Base-by-base conservation (phyloP, 1,140 invertebrate genomes). In the Globodera ellingtonae region DNA sequence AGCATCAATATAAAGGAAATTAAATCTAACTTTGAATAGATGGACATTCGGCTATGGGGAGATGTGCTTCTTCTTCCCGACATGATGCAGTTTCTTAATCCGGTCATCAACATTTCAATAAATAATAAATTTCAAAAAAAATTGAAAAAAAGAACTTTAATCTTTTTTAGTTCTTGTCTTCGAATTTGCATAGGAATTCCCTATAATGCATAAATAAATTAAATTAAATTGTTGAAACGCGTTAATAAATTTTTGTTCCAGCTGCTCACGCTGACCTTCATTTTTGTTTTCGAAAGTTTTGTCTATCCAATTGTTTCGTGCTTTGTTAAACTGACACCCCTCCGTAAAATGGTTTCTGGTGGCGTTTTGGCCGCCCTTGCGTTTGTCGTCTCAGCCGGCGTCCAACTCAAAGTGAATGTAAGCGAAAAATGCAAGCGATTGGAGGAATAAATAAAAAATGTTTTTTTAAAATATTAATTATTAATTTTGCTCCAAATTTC, bases 351-450 rank as follows among this genome's bases (percentile, higher is more conserved):
- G 81, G 92, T 92, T 0, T 90, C 92, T 72, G 96, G 97, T 47
- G 95, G 95, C 75, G 83, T 95, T 18, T 89, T 98, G 4, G 94
- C 94, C 10, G 93, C 93, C 7, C 50, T 93, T 6, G 93, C 96
- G 0, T 98, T 98, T 89, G 88, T 94, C n/a, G 91, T 95, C 56
- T 95, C 96, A 21, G 95, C 93, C 35, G 85, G 95, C 52, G 91
- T 98, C 4, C 94, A 98, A 90, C 84, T 94, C 1, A 89, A 93
- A 85, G 90, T 97, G 47, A 92, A 96, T 92, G 93, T 89, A 82
- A 79, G 84, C 62, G 24, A 24, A 24, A 24, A 92, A 96, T 92
- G 93, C 89, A 82, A 79, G 83, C 62, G 48, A 66, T 24, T 24
- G 46, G 15, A 65, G 18, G 80, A 9, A 50, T 72, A 35, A 44